Conservation (phyloP, 2,888 invertebrate genomes). For the Zygaena filipendulae region DNA sequence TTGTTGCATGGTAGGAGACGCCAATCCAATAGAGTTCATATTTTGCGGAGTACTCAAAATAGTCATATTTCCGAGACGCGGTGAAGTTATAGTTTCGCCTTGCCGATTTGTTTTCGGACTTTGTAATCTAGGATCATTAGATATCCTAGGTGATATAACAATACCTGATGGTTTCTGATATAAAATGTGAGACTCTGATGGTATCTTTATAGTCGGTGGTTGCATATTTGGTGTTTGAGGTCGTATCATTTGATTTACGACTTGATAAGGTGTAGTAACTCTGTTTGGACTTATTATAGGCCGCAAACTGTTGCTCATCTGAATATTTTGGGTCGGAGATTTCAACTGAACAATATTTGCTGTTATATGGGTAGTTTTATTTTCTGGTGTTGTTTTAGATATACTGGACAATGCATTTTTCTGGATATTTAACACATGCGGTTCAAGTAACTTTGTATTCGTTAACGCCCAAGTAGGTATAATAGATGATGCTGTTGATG, state of each 20-base stretch:
- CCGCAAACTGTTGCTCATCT: constrained; percentile 32
- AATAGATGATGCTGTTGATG: constrained; percentile 58
- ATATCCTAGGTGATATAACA: constrained; percentile 50
- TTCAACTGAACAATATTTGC: constrained; percentile 58
- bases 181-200: constrained; percentile 66
- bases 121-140: constrained; percentile 44
- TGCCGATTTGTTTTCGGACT: constrained; percentile 50
- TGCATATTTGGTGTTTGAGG: constrained; percentile 62
- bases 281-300: constrained; percentile 42
- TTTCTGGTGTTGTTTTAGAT: constrained; percentile 41
- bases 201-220: constrained; percentile 74
- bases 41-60: constrained; percentile 46
- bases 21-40: constrained; percentile 38
- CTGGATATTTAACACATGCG: constrained; percentile 43
- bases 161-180: constrained; percentile 58
- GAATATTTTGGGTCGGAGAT: constrained; percentile 32
- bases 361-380: constrained; percentile 43
- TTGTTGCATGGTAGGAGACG: constrained; percentile 46
- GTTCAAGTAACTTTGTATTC: constrained; percentile 54
- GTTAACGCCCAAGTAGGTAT: constrained; percentile 68
- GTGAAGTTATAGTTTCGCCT: constrained; percentile 42
- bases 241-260: constrained; percentile 50
- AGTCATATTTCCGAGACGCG: constrained; percentile 47
- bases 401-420: constrained; percentile 24
- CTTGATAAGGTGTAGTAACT: constrained; percentile 49